Conservation (phyloP, 2,888 invertebrate genomes). For the Fragum sueziense region DNA sequence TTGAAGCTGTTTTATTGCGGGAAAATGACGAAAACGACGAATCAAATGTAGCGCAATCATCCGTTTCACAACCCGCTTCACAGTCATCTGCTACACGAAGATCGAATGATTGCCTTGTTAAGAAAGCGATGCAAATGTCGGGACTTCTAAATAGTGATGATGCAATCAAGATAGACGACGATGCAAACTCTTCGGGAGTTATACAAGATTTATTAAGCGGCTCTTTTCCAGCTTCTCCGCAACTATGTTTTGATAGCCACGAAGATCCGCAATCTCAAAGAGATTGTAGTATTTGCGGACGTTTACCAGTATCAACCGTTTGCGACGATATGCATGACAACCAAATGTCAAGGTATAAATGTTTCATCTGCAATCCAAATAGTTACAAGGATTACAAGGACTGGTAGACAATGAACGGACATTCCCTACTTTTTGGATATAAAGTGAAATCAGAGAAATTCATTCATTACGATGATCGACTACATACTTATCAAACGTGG, state of each 20-base stretch:
- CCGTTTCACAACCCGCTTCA: too few species aligned
- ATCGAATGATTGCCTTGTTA: background rate
- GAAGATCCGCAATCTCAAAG: background rate
- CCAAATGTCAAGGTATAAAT: conserved; percentile 35
- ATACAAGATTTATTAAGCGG: conserved; percentile 23
- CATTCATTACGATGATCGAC: conserved; percentile 31
- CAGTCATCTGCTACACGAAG: background rate
- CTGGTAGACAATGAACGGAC: conserved; percentile 11
- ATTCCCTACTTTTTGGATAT: conserved; percentile 32
- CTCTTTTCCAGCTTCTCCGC: background rate
- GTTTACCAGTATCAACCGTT: background rate
- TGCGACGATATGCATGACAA: conserved; percentile 21
- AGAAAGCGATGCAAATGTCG: conserved; percentile 1
- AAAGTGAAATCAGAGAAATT: conserved; percentile 36
- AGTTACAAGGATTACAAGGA: conserved; percentile 23
- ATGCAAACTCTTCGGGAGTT: conserved; percentile 14
- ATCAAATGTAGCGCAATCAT: background rate
- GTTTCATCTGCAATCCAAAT: conserved; percentile 17
- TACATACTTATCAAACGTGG: conserved; percentile 31
- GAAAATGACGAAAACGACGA: background rate
- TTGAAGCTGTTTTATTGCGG: background rate
- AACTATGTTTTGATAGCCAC: conserved; percentile 11
- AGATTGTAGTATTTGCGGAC: too few species aligned
- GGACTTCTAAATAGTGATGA: background rate
- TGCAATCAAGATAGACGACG: background rate